phyloP scores from a whole-genome alignment of 1,140 invertebrate species.

The Formica selysi region DNA sequence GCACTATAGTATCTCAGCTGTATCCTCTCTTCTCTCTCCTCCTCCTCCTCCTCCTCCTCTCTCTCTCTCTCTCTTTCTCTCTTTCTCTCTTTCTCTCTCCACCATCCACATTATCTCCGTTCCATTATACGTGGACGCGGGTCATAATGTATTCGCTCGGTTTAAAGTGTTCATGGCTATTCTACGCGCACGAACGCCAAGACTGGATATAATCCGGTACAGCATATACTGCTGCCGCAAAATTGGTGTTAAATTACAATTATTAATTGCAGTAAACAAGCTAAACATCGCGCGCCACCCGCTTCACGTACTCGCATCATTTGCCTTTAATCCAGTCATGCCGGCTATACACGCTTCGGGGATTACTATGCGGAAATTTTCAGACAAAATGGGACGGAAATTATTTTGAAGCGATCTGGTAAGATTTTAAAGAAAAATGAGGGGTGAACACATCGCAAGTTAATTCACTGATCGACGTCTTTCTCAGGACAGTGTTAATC shows the following conservation, averaged over 20 bases:
- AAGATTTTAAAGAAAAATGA: conserved; percentile 11
- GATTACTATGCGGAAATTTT: conserved; percentile 37
- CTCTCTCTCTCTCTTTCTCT: too few relatives aligned
- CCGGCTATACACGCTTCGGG: not conserved
- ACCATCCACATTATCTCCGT: conserved; percentile 61
- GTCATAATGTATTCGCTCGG: conserved; percentile 70
- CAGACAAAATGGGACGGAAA: conserved; percentile 32
- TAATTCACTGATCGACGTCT: conserved; percentile 25
- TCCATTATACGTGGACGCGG: conserved; percentile 69
- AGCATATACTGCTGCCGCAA: conserved; percentile 59
- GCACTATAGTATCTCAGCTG: not conserved
- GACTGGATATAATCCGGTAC: conserved; percentile 57
- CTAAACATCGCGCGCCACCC: conserved; percentile 49
- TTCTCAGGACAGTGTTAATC: not conserved
- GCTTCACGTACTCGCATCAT: conserved; percentile 49
- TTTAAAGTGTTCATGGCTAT: conserved; percentile 61
- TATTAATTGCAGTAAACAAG: conserved; percentile 74
- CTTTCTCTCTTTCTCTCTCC: too few relatives aligned
- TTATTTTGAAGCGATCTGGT: conserved; percentile 38
- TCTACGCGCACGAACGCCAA: conserved; percentile 32
- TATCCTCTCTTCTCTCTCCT: not conserved
- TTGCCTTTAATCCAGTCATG: conserved; percentile 42
- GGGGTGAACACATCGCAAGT: not conserved
- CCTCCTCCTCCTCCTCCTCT: too few relatives aligned
- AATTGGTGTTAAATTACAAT: conserved; percentile 76